These are phyloP conservation scores for Galagoides demidoff DNA, from an alignment of 2,797 vertebrate genomes.

Conservation along the genomic window DNA sequence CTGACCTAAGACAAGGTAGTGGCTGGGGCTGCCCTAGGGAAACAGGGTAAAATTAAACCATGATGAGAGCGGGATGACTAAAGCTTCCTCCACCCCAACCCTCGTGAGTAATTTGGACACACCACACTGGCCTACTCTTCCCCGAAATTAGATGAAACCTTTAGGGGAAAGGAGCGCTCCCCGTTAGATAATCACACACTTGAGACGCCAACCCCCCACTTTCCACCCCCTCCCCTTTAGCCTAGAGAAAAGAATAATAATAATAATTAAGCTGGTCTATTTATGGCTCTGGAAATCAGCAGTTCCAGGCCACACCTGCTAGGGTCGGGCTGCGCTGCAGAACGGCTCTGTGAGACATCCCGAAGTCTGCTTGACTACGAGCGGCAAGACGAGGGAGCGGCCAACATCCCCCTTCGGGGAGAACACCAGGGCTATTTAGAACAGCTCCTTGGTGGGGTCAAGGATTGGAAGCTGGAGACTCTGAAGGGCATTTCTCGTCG, in stretches of 20 bases:
- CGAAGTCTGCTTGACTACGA: neutral
- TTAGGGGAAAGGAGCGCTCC: neutral
- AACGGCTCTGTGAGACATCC: neutral
- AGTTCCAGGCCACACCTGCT: conserved; percentile 69
- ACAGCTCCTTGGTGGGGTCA: conserved; percentile 24
- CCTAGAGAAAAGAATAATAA: conserved; percentile 57
- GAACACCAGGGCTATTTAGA: conserved; percentile 55
- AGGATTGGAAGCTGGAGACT: neutral
- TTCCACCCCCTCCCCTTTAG: neutral
- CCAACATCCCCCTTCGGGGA: neutral
- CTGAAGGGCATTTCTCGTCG: conserved; percentile 53
- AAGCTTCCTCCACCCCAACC: neutral
- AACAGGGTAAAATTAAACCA: conserved; percentile 61
- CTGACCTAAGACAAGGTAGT: neutral
- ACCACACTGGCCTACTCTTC: conserved; percentile 26
- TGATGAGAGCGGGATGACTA: neutral
- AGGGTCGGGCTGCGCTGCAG: conserved; percentile 32
- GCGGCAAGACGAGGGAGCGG: neutral
- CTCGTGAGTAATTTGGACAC: conserved; percentile 46
- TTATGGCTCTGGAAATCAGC: conserved; percentile 73
- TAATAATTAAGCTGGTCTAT: conserved; percentile 67
- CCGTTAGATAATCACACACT: conserved; percentile 61
- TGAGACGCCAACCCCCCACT: neutral
- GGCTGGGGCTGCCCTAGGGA: conserved; percentile 5
- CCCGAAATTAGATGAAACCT: conserved; percentile 67